phyloP scores from a whole-genome alignment of 2,888 invertebrate species.

The Anagyrus pseudococci region DNA sequence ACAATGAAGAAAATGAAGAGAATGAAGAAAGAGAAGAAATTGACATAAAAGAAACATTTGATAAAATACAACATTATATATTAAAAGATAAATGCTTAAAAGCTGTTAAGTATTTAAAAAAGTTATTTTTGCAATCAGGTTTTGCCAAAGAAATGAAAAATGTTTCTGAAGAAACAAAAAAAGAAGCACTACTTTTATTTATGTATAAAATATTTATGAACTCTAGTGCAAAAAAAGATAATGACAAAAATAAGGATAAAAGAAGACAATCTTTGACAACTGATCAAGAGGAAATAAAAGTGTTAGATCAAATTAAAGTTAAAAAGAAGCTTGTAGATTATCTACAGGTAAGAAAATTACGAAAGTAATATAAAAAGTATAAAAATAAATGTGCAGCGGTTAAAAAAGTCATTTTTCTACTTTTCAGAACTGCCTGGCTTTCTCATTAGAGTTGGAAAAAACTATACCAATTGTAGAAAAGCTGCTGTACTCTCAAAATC shows the following conservation, averaged over 20 bases:
- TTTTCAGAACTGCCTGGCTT: conserved; percentile 64
- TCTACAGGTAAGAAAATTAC: conserved; percentile 64
- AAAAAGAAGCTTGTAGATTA: conserved; percentile 75
- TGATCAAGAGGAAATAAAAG: conserved; percentile 56
- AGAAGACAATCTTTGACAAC: conserved; percentile 23
- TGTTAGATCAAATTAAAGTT: conserved; percentile 66
- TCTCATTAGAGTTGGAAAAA: conserved; percentile 64
- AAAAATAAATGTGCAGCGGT: not conserved
- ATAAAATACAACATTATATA: conserved; percentile 53
- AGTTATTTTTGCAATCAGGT: conserved; percentile 39
- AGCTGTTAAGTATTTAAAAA: conserved; percentile 45
- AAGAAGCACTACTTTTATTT: conserved; percentile 48
- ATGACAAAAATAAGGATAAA: conserved; percentile 40
- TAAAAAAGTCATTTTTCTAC: no score
- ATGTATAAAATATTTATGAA: conserved; percentile 55
- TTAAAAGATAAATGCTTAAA: conserved; percentile 48
- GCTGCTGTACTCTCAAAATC: conserved; percentile 75
- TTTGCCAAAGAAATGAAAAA: conserved; percentile 37
- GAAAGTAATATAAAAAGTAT: not conserved
- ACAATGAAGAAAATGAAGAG: conserved; percentile 40
- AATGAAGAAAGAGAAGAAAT: conserved; percentile 41
- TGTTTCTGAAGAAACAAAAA: conserved; percentile 41
- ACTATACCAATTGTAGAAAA: conserved; percentile 73
- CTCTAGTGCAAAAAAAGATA: conserved; percentile 43
- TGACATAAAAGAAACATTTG: conserved; percentile 46